A percentile compares a stretch with the other conserved stretches of the same genome.
These are phyloP conservation scores for Malurus leucopterus DNA, from an alignment of 2,797 vertebrate species.

Conservation along the genomic window DNA sequence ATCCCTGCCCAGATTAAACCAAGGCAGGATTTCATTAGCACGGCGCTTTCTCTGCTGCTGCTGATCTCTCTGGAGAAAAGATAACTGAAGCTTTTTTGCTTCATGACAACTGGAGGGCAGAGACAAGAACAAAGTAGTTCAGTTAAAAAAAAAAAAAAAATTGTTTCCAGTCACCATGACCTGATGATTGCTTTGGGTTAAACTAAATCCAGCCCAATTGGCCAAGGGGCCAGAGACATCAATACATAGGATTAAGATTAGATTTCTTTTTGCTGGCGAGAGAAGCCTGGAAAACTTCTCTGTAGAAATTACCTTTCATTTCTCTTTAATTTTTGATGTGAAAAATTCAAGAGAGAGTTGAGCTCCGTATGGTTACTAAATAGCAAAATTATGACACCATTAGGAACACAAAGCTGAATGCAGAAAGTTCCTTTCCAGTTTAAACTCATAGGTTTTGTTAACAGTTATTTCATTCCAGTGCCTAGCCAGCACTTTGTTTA, in stretches of 20 bases:
- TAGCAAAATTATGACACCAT: not conserved
- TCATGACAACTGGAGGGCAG: not conserved
- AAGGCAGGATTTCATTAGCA: slow-evolving; percentile 9
- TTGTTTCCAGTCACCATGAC: slow-evolving; percentile 12
- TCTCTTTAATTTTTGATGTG: not conserved
- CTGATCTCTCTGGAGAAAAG: not conserved
- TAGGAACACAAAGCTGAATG: slow-evolving; percentile 7
- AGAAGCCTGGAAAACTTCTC: not conserved
- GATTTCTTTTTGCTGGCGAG: not conserved
- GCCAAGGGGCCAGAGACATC: not conserved
- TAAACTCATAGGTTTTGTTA: slow-evolving; percentile 23
- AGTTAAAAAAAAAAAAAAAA: not conserved
- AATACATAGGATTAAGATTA: not conserved
- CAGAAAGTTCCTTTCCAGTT: slow-evolving; percentile 1
- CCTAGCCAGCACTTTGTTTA: slow-evolving; percentile 41
- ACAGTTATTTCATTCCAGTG: slow-evolving; percentile 26
- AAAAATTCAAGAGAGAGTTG: not conserved
- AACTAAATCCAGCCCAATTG: slow-evolving; percentile 10
- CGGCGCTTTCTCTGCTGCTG: not conserved
- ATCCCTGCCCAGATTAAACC: not conserved
- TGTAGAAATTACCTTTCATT: not conserved
- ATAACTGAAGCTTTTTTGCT: not conserved
- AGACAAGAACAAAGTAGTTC: not conserved
- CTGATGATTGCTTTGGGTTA: slow-evolving; percentile 34
- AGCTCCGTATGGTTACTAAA: not conserved